A percentile compares a stretch with the other conserved stretches of the same genome.
phyloP scores from a whole-genome alignment of 2,888 invertebrate genomes.

The Ormyrus nitidulus region DNA sequence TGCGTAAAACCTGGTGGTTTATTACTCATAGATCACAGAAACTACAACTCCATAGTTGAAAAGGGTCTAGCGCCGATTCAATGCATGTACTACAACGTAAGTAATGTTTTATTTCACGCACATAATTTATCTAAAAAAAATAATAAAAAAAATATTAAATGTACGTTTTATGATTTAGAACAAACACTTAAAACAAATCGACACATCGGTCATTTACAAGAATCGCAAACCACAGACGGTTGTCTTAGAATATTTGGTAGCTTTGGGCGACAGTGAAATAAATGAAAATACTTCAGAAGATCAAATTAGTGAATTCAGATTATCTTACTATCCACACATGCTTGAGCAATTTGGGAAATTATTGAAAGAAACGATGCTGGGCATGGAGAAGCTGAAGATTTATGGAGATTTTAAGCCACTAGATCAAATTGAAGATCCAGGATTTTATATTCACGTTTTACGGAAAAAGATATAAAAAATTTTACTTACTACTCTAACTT shows the following conservation, averaged over 20 bases:
- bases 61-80: slow-evolving; percentile 87
- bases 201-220: slow-evolving; percentile 89
- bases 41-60: slow-evolving; percentile 89
- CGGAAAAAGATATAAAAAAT: slow-evolving; percentile 77
- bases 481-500: no score
- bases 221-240: slow-evolving; percentile 86
- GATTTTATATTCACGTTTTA: slow-evolving; percentile 90
- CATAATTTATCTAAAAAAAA: no score
- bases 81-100: slow-evolving; percentile 93
- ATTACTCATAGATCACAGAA: slow-evolving; percentile 91
- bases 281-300: slow-evolving; percentile 68
- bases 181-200: slow-evolving; percentile 87
- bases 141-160: no score
- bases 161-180: slow-evolving; percentile 78
- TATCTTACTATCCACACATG: slow-evolving; percentile 92
- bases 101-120: slow-evolving; percentile 62
- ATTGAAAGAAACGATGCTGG: slow-evolving; percentile 83
- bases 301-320: slow-evolving; percentile 84
- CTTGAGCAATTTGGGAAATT: slow-evolving; percentile 84
- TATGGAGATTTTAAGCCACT: slow-evolving; percentile 89
- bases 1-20: slow-evolving; percentile 91
- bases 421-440: slow-evolving; percentile 81
- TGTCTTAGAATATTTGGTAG: slow-evolving; percentile 88
- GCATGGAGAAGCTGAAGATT: slow-evolving; percentile 81
- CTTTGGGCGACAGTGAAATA: slow-evolving; percentile 67